Evolutionary conservation across 2,797 vertebrate genomes (phyloP).

Genomic region (Luscinia luscinia): DNA sequence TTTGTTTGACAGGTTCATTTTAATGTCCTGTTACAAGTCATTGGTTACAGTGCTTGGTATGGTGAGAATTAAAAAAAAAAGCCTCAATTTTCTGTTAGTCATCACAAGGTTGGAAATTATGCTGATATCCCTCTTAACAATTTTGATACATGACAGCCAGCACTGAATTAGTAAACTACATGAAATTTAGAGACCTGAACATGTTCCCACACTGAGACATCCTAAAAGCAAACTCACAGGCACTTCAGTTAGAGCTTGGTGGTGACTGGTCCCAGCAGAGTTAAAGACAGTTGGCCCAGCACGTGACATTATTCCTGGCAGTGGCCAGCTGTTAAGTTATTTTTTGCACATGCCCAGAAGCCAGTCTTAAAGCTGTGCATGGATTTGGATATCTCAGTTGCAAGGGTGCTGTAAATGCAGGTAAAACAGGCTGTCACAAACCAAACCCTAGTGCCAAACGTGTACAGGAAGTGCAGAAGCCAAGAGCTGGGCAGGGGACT

Average conservation of each 20-base stretch:
- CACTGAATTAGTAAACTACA: not conserved
- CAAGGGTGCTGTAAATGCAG: not conserved
- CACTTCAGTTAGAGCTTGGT: not conserved
- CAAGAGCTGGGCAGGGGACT: not conserved
- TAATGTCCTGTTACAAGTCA: not conserved
- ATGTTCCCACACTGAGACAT: not conserved
- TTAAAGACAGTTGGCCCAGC: not conserved
- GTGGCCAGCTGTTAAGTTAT: not conserved
- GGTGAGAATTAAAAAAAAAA: not conserved
- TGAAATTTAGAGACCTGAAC: not conserved
- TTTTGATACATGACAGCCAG: not conserved
- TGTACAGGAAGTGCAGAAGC: not conserved
- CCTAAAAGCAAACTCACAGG: not conserved
- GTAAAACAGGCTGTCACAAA: not conserved
- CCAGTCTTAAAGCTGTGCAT: not conserved
- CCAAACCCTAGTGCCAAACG: not conserved
- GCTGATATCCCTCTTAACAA: not conserved
- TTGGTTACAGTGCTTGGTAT: not conserved
- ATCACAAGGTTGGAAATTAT: not conserved
- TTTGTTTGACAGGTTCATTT: not conserved
- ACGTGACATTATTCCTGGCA: not conserved
- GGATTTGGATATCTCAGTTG: not conserved
- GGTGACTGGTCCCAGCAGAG: accelerated
- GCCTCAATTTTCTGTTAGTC: not conserved
- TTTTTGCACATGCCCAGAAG: not conserved